These are phyloP conservation scores for Chionoecetes opilio DNA, from an alignment of 1,140 invertebrate genomes.

Conservation along the genomic window DNA sequence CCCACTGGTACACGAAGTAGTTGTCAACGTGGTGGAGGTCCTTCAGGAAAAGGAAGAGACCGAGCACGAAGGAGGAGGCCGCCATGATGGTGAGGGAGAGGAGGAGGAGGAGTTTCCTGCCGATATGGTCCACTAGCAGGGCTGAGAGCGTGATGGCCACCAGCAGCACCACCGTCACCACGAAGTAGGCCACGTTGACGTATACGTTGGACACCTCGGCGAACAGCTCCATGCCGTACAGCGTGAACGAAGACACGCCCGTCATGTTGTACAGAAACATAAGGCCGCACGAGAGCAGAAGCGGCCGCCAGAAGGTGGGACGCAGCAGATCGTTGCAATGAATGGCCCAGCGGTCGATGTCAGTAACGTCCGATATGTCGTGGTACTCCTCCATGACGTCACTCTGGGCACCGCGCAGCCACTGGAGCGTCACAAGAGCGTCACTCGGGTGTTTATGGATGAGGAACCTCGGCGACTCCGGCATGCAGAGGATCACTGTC, in stretches of 20 bases:
- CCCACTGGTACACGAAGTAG: conserved; percentile 81
- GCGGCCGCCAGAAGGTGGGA: conserved; percentile 80
- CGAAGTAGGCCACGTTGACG: conserved; percentile 74
- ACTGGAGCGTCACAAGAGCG: conserved; percentile 79
- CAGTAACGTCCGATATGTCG: conserved; percentile 78
- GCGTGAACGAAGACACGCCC: conserved; percentile 73
- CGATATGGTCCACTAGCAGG: conserved; percentile 80
- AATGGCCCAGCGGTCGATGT: conserved; percentile 77
- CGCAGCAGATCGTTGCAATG: conserved; percentile 74
- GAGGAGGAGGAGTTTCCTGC: conserved; percentile 78
- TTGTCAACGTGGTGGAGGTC: conserved; percentile 78
- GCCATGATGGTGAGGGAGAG: conserved; percentile 81
- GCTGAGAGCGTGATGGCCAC: conserved; percentile 74
- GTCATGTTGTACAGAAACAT: conserved; percentile 81
- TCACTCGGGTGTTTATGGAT: conserved; percentile 77
- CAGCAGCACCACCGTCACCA: conserved; percentile 72
- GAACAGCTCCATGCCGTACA: conserved; percentile 79
- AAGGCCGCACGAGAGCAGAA: conserved; percentile 77
- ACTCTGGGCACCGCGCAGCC: conserved; percentile 76
- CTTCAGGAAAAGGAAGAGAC: conserved; percentile 80
- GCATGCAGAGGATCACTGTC: conserved; percentile 77
- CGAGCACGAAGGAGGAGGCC: conserved; percentile 80
- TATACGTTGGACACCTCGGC: conserved; percentile 75
- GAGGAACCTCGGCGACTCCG: conserved; percentile 80
- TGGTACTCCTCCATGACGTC: conserved; percentile 81